Percentiles rank a stretch among this genome's conserved stretches.
Conservation (phyloP, 2,888 invertebrate genomes). For the Cataglyphis livida region DNA sequence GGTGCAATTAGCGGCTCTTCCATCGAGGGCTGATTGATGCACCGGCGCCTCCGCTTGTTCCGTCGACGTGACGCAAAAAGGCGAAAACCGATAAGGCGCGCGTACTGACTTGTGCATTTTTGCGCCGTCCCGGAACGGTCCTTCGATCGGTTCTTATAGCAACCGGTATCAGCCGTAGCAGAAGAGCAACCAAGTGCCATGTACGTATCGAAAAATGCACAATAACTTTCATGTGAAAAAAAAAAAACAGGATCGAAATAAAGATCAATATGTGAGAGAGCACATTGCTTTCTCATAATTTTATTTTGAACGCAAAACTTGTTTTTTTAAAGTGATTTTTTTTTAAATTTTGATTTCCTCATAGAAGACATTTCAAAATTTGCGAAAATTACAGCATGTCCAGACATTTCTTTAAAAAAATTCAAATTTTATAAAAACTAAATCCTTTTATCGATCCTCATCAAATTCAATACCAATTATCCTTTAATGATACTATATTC, state of each 20-base stretch:
- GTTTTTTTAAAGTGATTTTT: too few relatives aligned
- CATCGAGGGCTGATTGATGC: constrained; percentile 79
- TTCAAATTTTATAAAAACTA: too few relatives aligned
- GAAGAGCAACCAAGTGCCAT: neutral
- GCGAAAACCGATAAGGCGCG: constrained; percentile 36
- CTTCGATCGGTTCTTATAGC: neutral
- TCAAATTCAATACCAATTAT: too few relatives aligned
- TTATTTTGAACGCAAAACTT: too few relatives aligned
- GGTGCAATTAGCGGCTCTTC: constrained; percentile 76
- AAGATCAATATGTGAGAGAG: neutral
- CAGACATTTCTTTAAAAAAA: too few relatives aligned
- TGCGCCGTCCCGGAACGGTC: constrained; percentile 7
- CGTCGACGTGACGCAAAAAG: constrained; percentile 50
- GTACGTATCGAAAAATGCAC: neutral
- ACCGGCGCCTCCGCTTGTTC: constrained; percentile 68
- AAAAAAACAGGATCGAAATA: neutral
- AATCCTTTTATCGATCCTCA: too few relatives aligned
- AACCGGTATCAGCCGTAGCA: neutral
- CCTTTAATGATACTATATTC: too few relatives aligned
- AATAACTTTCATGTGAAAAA: neutral
- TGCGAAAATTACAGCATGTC: too few relatives aligned
- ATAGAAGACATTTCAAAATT: too few relatives aligned
- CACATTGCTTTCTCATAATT: too few relatives aligned
- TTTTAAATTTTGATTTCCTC: too few relatives aligned
- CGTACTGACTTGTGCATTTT: constrained; percentile 45